phyloP scores from a whole-genome alignment of 2,888 invertebrate species.

The Dione vanillae region DNA sequence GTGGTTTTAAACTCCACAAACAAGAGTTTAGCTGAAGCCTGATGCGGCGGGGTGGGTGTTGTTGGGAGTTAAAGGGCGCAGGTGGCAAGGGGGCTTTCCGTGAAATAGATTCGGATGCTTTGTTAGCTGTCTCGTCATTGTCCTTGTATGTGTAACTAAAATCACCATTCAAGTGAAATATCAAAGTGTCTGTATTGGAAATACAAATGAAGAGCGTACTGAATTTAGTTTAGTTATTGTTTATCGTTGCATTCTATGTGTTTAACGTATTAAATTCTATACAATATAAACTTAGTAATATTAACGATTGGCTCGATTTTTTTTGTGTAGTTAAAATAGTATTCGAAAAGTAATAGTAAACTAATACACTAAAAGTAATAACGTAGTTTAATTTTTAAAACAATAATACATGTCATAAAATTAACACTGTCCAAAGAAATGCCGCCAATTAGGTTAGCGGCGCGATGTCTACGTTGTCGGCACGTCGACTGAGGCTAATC shows the following conservation, averaged over 20 bases:
- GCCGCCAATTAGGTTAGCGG: slow-evolving; percentile 80
- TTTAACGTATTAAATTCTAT: no score
- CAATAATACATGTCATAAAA: slow-evolving; percentile 66
- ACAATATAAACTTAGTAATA: no score
- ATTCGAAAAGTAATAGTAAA: slow-evolving; percentile 4
- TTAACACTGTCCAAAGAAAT: slow-evolving; percentile 71
- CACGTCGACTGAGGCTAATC: slow-evolving; percentile 48
- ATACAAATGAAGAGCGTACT: not conserved
- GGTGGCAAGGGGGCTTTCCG: slow-evolving; percentile 17
- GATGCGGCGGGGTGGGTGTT: slow-evolving; percentile 10
- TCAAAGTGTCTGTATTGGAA: slow-evolving; percentile 6
- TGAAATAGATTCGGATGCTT: slow-evolving; percentile 8
- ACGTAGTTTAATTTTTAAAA: slow-evolving; percentile 49
- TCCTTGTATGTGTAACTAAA: slow-evolving; percentile 2
- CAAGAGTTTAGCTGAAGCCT: slow-evolving; percentile 49
- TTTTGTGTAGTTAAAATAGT: no score
- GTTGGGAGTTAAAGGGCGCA: slow-evolving; percentile 12
- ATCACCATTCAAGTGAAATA: slow-evolving; percentile 6
- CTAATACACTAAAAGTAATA: slow-evolving; percentile 29
- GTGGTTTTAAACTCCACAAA: slow-evolving; percentile 61
- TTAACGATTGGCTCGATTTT: not conserved
- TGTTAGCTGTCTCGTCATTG: slow-evolving; percentile 10
- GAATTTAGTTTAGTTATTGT: not conserved
- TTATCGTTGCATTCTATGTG: not conserved
- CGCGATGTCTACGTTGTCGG: slow-evolving; percentile 57